Percentiles rank a stretch among this genome's conserved stretches.
Conservation (phyloP, 2,888 invertebrate species). For the Phytoseiulus persimilis region DNA sequence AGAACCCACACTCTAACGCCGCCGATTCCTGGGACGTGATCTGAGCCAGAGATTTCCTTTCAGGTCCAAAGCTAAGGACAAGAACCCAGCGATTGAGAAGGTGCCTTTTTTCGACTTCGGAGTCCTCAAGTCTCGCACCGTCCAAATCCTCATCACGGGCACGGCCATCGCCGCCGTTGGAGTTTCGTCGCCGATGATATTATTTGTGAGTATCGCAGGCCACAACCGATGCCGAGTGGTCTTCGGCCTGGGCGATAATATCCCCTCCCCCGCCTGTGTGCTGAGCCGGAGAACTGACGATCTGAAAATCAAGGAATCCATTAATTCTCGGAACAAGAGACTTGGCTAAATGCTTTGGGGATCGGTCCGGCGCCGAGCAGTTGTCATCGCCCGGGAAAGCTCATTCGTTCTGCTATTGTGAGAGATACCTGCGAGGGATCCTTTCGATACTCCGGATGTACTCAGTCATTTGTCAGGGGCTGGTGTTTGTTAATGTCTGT, state of each 20-base stretch:
- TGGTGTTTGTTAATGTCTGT: not conserved
- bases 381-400: not conserved
- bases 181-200: slow-evolving; percentile 74
- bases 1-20: no score
- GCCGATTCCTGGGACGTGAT: no score
- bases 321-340: no score
- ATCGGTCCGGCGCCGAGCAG: not conserved
- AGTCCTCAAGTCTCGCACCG: slow-evolving; percentile 72
- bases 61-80: slow-evolving; percentile 55
- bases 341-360: no score
- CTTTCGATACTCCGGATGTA: not conserved
- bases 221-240: no score
- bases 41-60: not conserved
- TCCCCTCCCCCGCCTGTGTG: no score
- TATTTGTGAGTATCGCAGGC: slow-evolving; percentile 56
- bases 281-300: no score
- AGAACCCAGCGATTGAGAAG: slow-evolving; percentile 61
- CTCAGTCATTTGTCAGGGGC: not conserved
- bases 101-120: slow-evolving; percentile 79
- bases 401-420: not conserved
- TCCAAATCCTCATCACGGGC: slow-evolving; percentile 69
- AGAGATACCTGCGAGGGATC: not conserved
- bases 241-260: no score
- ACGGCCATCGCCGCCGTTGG: slow-evolving; percentile 72
- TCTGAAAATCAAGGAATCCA: no score